Percentiles rank a stretch among this genome's conserved stretches.
phyloP scores from a whole-genome alignment of 2,888 invertebrate genomes.

The Plebejus argus region DNA sequence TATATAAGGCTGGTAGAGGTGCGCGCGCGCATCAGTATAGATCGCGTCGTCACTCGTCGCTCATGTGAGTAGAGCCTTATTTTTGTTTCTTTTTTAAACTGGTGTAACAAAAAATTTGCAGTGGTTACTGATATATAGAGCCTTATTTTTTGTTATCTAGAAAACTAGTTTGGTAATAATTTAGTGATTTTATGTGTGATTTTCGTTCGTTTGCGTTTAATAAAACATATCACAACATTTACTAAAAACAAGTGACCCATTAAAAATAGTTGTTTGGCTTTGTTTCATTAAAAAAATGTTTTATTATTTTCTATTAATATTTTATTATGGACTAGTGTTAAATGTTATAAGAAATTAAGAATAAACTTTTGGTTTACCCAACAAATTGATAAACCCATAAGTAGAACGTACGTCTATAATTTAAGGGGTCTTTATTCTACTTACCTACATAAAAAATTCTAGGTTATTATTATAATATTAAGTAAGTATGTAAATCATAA shows the following conservation, averaged over 20 bases:
- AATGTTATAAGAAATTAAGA: no score
- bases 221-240: no score
- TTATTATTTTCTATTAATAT: no score
- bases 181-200: not conserved
- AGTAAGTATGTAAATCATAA: not conserved
- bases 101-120: not conserved
- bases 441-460: no score
- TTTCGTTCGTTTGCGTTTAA: not conserved
- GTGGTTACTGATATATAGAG: not conserved
- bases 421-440: no score
- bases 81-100: constrained; percentile 32
- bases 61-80: constrained; percentile 55
- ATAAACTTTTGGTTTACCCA: no score
- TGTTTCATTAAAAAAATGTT: no score
- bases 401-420: no score
- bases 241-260: no score
- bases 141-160: not conserved
- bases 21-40: constrained; percentile 66
- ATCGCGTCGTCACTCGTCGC: constrained; percentile 12
- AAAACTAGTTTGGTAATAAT: not conserved
- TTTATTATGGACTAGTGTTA: no score
- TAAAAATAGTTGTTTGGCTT: no score
- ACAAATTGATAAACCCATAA: no score
- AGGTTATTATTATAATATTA: not conserved
- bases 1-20: constrained; percentile 64